A percentile compares a stretch with the other conserved stretches of the same genome.
phyloP scores from a whole-genome alignment of 2,797 vertebrate species.

The Cryptoblepharus egeriae region DNA sequence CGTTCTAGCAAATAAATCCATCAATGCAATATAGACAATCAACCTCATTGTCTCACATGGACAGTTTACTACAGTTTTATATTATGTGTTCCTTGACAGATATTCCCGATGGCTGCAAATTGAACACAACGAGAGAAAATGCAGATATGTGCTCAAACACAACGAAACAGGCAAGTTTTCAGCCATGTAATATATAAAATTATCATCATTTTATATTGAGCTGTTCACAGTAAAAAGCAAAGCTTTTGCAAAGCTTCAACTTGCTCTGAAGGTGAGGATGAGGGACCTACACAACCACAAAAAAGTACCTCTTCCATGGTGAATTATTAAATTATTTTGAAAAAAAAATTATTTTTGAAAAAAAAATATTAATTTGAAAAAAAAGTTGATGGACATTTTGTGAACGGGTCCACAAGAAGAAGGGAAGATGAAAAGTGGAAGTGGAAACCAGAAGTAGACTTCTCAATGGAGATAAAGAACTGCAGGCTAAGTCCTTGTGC shows the following conservation, averaged over 20 bases:
- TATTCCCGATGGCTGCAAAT: neutral
- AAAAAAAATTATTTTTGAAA: too few species aligned
- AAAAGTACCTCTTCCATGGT: neutral
- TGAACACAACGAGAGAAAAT: neutral
- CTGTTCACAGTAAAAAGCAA: too few species aligned
- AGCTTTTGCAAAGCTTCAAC: too few species aligned
- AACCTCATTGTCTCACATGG: neutral
- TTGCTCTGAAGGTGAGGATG: too few species aligned
- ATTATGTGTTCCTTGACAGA: slow-evolving; percentile 17
- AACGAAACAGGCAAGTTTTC: slow-evolving; percentile 2
- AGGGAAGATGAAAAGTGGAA: neutral
- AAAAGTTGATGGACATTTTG: neutral
- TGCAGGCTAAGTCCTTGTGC: neutral
- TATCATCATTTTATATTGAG: too few species aligned
- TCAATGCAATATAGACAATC: neutral
- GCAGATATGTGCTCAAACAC: neutral
- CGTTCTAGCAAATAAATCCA: neutral
- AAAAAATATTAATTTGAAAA: too few species aligned
- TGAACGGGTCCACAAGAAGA: neutral
- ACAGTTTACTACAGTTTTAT: neutral
- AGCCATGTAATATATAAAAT: neutral
- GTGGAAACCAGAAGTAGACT: neutral
- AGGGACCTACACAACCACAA: too few species aligned
- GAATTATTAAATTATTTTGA: neutral
- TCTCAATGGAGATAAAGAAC: too few species aligned